A percentile compares a stretch with the other conserved stretches of the same genome.
phyloP scores from a whole-genome alignment of 2,113 vertebrate species.

The Osmerus mordax region DNA sequence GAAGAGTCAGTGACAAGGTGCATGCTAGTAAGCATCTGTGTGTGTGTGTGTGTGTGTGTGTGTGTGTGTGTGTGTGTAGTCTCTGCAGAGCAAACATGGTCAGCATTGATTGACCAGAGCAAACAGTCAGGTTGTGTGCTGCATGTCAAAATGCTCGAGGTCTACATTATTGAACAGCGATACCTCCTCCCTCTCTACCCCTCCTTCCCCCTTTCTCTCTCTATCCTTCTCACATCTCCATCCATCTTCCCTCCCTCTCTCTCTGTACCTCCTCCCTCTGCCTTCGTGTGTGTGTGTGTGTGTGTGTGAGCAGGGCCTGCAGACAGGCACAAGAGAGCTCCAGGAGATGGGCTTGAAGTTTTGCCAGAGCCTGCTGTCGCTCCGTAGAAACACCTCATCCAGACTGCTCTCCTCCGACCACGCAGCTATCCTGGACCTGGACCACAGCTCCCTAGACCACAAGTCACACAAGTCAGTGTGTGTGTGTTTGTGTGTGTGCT shows the following conservation, averaged over 20 bases:
- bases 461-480: slow-evolving; percentile 67
- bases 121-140: too few relatives aligned
- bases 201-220: too few relatives aligned
- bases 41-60: slow-evolving; percentile 4
- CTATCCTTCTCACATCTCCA: too few relatives aligned
- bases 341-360: slow-evolving; percentile 92
- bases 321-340: slow-evolving; percentile 81
- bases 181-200: too few relatives aligned
- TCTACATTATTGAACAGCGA: too few relatives aligned
- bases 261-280: too few relatives aligned
- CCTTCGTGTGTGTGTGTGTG: background rate
- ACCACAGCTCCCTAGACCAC: slow-evolving; percentile 70
- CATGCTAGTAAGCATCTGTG: background rate
- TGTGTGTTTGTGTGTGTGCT: slow-evolving; percentile 7
- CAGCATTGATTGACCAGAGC: too few relatives aligned
- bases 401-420: slow-evolving; percentile 63
- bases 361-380: slow-evolving; percentile 82
- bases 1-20: background rate
- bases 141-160: too few relatives aligned
- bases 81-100: background rate
- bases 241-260: too few relatives aligned
- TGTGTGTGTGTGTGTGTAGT: slow-evolving; percentile 11
- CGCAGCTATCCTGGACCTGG: slow-evolving; percentile 66
- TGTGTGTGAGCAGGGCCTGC: slow-evolving; percentile 76
- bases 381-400: slow-evolving; percentile 73